Base-by-base conservation (phyloP, 2,797 vertebrate species). In the Otus scops region DNA sequence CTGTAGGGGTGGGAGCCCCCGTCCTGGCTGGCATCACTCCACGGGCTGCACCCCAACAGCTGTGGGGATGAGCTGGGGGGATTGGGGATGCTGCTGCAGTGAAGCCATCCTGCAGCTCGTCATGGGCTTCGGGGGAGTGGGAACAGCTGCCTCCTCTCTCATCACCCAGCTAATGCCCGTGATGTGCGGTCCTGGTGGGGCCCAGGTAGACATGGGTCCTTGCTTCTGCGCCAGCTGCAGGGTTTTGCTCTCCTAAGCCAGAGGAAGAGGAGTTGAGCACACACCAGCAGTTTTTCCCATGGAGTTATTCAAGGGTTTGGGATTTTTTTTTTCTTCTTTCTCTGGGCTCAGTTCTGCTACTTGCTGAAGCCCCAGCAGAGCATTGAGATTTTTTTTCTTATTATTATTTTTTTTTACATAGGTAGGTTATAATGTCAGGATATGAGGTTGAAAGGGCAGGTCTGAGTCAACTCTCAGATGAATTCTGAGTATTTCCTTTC, bases 401-500 rank as follows among this genome's bases (percentile, higher is more conserved):
- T 61, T 16, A 7, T 23, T 30, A 9, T 69, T 43, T 69, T 47
- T 70, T 89, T 71, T 47, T 48, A 17, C 34, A 85, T 60, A 90
- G 59, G 68, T 90, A 63, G 74, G 88, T 75, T 95, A 85, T 70
- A 79, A 73, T 88, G 59, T 92, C 84, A 92, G 91, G 87, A 94
- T 94, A 65, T 70, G 86, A 92, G 74, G 86, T 81, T 94, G 92
- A 95, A 96, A 95, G 93, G 83, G 67, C 90, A 94, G 71, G 56
- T 90, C 88, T 87, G 92, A 96, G 88, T 94, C 88, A 95, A 89
- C 51, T 79, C 94, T 91, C 70, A 3, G 54, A 67, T 95, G 92
- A 94, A 92, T 95, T 94, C 77, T 61, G 90, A 95, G 77, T 69
- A 88, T 95, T 96, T 96, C 93, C 88, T 93, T 96, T 96, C 88